Base-by-base conservation (phyloP, 1,140 invertebrate species). In the Wiebesia pumilae region DNA sequence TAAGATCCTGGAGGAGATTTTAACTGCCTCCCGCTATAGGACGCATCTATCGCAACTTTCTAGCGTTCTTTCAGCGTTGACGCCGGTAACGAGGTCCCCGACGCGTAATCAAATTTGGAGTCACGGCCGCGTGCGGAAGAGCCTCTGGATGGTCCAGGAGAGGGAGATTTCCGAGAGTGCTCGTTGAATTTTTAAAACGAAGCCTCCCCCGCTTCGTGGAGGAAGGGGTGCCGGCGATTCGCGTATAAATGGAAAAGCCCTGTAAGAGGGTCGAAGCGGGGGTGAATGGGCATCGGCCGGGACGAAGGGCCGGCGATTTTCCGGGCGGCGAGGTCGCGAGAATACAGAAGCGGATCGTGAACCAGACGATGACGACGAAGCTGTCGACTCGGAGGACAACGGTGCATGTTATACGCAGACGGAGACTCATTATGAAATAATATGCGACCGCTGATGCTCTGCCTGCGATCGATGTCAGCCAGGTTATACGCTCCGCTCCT, bases 271-370 rank as follows among this genome's bases (percentile, higher is more conserved):
- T 24, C 14, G 7, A 71, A 35, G 65, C 3, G 30, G 65, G 30
- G 65, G 7, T 14, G 30, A 16, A 3, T 19, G 62, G 27, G 21
- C 19, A 65, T 4, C 3, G 62, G 62, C 1, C n/a, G 7, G 16
- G 6, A 16, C 1, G 33, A 24, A 21, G 16, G 69, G 69, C 24
- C 6, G 38, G 40, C 24, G 16, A 47, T 69, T 81, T 81, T 80
- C 33, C 12, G 75, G 27, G 54, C 19, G 19, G 14, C 16, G 43
- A 16, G 38, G 40, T 9, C 51, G 69, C 88, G 88, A 88, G 89
- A 91, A 90, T 90, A 90, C 85, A 88, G 88, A 84, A 86, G 58
- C 87, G 86, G 89, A 85, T 89, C 89, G 86, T 89, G 88, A 89
- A 89, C 89, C 85, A 89, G 89, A 90, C 89, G 88, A 30, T 3